Conservation (phyloP, 2,797 vertebrate genomes). For the Poeciliopsis paucimaculata region DNA sequence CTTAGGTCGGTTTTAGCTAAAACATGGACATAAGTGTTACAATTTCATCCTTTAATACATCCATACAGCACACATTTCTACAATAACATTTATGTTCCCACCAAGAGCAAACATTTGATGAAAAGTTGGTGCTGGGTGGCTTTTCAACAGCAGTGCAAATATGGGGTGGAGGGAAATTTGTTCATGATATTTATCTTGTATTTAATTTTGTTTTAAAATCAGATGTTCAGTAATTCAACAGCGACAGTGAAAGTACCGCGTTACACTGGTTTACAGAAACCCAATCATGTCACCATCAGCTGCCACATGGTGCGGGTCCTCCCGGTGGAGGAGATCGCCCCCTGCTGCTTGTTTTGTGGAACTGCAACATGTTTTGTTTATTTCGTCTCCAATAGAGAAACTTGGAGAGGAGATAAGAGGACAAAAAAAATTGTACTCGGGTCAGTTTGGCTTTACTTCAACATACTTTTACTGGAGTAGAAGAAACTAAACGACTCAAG, state of each 20-base stretch:
- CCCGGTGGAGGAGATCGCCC: constrained; percentile 49
- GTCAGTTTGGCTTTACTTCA: neutral
- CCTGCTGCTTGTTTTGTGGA: constrained; percentile 48
- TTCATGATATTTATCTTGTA: neutral
- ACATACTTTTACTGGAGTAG: neutral
- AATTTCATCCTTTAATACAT: neutral
- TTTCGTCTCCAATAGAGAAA: neutral
- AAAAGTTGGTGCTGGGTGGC: neutral
- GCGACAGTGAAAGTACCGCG: neutral
- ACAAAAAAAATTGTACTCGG: neutral
- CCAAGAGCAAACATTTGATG: neutral
- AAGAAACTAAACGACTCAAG: neutral
- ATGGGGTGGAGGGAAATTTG: neutral
- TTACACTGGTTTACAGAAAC: neutral
- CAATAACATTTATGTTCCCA: neutral
- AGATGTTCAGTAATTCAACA: neutral
- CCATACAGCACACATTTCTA: neutral
- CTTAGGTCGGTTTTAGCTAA: neutral
- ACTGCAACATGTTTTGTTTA: neutral
- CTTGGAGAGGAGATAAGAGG: neutral
- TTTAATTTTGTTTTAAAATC: neutral
- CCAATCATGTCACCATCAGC: neutral
- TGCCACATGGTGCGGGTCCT: neutral
- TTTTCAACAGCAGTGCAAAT: neutral
- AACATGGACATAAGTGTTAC: neutral